Percentiles rank a stretch among this genome's conserved stretches.
Conservation (phyloP, 37 sponge, comb jelly and placozoan species). For the Beroe ovata region DNA sequence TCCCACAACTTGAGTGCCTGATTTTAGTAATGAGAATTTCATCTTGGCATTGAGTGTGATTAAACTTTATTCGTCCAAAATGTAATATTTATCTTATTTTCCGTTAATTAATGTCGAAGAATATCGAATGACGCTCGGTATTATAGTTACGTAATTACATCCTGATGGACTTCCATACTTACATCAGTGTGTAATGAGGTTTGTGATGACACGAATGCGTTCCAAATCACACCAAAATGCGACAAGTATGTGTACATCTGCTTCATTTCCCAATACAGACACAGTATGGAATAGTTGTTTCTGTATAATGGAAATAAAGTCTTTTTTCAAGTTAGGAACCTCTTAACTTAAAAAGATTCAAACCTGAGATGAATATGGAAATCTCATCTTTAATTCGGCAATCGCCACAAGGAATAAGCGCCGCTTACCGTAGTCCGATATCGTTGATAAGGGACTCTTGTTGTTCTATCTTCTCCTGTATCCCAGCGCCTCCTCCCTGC, state of each 20-base stretch:
- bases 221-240: conserved; percentile 56
- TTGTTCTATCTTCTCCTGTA: conserved; percentile 55
- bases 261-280: conserved; percentile 60
- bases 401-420: too few species aligned
- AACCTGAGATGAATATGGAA: too few species aligned
- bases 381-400: too few species aligned
- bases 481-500: neutral
- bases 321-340: neutral
- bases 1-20: neutral
- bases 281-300: conserved; percentile 48
- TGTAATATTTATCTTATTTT: too few species aligned
- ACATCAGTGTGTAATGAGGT: conserved; percentile 10
- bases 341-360: too few species aligned
- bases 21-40: too few species aligned
- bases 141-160: too few species aligned
- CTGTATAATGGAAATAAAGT: neutral
- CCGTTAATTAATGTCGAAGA: too few species aligned
- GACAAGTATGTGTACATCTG: conserved; percentile 49
- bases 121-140: too few species aligned
- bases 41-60: too few species aligned
- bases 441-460: conserved; percentile 62
- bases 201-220: conserved; percentile 36
- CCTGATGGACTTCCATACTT: too few species aligned
- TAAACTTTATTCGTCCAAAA: too few species aligned
- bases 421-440: conserved; percentile 29